phyloP scores from a whole-genome alignment of 64 coral and sea anemone genomes.

The Dendronephthya gigantea region DNA sequence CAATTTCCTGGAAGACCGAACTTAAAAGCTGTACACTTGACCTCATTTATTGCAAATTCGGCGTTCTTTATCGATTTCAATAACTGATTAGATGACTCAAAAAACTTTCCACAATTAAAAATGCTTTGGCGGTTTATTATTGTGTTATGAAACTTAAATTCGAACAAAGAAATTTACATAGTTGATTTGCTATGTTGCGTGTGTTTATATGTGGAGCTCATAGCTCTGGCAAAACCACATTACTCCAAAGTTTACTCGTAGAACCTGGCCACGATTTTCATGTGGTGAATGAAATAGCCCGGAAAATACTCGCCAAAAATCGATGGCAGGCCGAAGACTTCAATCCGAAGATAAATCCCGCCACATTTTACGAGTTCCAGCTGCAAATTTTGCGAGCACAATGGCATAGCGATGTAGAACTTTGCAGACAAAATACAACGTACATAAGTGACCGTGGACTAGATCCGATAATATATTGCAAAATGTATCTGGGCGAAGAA shows the following conservation, averaged over 20 bases:
- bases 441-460: slow-evolving; percentile 79
- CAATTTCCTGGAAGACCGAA: too few species aligned
- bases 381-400: slow-evolving; percentile 56
- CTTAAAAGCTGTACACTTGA: too few species aligned
- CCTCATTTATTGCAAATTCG: neutral
- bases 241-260: slow-evolving; percentile 41
- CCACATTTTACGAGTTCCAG: slow-evolving; percentile 63
- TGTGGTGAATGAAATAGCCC: slow-evolving; percentile 53
- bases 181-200: slow-evolving; percentile 7
- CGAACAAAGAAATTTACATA: neutral
- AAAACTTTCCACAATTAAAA: neutral
- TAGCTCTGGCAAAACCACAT: slow-evolving; percentile 80
- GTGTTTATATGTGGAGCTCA: slow-evolving; percentile 90
- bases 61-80: neutral
- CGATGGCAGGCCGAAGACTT: slow-evolving; percentile 61
- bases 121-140: neutral
- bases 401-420: slow-evolving; percentile 18
- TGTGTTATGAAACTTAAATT: neutral
- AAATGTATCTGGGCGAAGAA: slow-evolving; percentile 48
- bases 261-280: slow-evolving; percentile 9
- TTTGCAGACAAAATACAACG: slow-evolving; percentile 15
- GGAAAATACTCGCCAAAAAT: slow-evolving; percentile 60
- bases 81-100: neutral
- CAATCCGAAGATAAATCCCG: slow-evolving; percentile 54
- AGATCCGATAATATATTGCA: slow-evolving; percentile 70